These are phyloP conservation scores for Dendrolimus houi DNA, from an alignment of 2,888 invertebrate genomes.

Conservation along the genomic window DNA sequence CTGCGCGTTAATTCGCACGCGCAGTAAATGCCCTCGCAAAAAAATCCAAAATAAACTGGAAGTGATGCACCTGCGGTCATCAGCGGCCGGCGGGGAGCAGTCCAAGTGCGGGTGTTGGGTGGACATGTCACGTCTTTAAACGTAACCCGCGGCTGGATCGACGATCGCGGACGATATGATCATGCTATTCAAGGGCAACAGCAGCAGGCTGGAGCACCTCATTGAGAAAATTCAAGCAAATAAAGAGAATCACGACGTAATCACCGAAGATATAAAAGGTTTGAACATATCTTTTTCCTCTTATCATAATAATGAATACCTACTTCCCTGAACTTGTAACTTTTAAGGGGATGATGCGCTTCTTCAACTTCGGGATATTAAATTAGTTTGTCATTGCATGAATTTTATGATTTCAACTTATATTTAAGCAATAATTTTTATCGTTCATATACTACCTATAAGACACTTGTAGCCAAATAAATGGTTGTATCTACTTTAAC, in stretches of 20 bases:
- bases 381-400: no score
- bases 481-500: no score
- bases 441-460: no score
- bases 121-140: constrained; percentile 3
- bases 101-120: constrained; percentile 19
- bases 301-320: no score
- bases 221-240: constrained; percentile 92
- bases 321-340: no score
- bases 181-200: constrained; percentile 93
- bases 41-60: constrained; percentile 65
- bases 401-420: no score
- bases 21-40: constrained; percentile 57
- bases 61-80: constrained; percentile 67
- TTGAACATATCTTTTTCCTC: not conserved
- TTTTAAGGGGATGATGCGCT: no score
- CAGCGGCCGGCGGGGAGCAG: constrained; percentile 22
- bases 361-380: no score
- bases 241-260: constrained; percentile 82
- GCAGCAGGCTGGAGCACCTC: constrained; percentile 87
- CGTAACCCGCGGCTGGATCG: not conserved
- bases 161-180: constrained; percentile 48
- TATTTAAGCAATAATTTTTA: no score
- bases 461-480: no score
- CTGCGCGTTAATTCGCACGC: constrained; percentile 63
- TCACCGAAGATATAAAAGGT: constrained; percentile 70